A percentile compares a stretch with the other conserved stretches of the same genome.
Conservation (phyloP, 2,888 invertebrate species). For the Drosophila crucigera region DNA sequence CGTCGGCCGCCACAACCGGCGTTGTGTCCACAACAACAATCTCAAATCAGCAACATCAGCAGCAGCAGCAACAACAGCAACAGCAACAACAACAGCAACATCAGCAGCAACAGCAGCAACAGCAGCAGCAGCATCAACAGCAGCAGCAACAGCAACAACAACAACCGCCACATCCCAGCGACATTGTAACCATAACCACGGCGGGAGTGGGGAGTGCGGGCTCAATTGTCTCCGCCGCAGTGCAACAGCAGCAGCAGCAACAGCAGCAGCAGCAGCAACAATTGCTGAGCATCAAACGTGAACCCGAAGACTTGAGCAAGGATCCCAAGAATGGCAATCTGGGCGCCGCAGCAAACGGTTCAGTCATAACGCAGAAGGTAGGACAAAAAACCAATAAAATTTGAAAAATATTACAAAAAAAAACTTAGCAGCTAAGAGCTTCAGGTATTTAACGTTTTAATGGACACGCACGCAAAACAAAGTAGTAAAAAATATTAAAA, state of each 20-base stretch:
- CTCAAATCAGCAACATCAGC: conserved; percentile 78
- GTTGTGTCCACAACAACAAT: conserved; percentile 82
- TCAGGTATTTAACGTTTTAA: conserved; percentile 53
- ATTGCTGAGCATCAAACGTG: conserved; percentile 85
- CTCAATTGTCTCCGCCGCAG: conserved; percentile 82
- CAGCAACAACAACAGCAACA: conserved; percentile 72
- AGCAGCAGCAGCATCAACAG: conserved; percentile 61
- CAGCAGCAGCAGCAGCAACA: conserved; percentile 78
- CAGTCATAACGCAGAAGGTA: conserved; percentile 84
- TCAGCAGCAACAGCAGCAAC: conserved; percentile 70
- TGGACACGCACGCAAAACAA: conserved; percentile 73
- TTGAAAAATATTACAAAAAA: not conserved
- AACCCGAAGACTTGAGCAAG: conserved; percentile 86
- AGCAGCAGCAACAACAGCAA: conserved; percentile 73
- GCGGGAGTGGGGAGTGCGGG: conserved; percentile 79
- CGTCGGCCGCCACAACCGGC: conserved; percentile 81
- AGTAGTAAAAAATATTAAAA: not conserved
- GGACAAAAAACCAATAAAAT: conserved; percentile 26
- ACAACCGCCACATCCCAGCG: conserved; percentile 80
- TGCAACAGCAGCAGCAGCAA: conserved; percentile 69
- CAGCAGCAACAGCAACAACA: conserved; percentile 63
- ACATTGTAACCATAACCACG: conserved; percentile 80
- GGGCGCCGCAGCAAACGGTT: conserved; percentile 68
- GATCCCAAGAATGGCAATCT: conserved; percentile 85
- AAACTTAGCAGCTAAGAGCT: conserved; percentile 36